Conservation (phyloP, 2,113 vertebrate species). For the Gavia stellata region DNA sequence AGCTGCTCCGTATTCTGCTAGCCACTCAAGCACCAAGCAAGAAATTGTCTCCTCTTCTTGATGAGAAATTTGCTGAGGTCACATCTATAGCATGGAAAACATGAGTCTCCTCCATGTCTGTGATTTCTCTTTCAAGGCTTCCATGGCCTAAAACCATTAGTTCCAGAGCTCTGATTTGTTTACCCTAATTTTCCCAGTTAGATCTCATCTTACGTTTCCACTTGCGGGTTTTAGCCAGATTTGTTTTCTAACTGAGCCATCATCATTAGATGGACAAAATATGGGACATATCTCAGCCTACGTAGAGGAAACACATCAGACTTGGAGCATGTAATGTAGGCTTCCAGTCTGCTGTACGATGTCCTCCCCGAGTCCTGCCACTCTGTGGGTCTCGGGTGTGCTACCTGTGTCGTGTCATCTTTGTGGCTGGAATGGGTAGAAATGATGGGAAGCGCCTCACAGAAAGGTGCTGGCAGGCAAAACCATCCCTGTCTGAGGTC, state of each 20-base stretch:
- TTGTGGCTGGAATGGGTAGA: neutral
- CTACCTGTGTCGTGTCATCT: neutral
- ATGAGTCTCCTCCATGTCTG: neutral
- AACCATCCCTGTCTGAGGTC: neutral
- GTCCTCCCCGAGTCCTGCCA: neutral
- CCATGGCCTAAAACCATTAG: neutral
- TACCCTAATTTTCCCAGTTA: neutral
- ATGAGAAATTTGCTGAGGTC: neutral
- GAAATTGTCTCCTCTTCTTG: neutral
- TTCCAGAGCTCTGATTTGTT: neutral
- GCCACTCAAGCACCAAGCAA: neutral
- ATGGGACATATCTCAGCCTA: neutral
- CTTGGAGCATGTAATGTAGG: neutral
- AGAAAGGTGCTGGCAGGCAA: neutral
- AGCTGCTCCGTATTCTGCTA: neutral
- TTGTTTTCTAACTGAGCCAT: neutral
- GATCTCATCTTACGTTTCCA: neutral
- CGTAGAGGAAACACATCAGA: neutral
- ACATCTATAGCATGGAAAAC: neutral
- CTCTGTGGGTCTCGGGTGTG: fast-evolving
- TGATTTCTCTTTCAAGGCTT: neutral
- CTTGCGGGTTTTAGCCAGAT: neutral
- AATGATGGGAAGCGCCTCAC: neutral
- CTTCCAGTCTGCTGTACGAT: neutral
- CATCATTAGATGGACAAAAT: neutral